Percentiles rank a stretch among this genome's conserved stretches.
These are phyloP conservation scores for Limulus polyphemus DNA, from an alignment of 2,888 invertebrate genomes.

Conservation along the genomic window DNA sequence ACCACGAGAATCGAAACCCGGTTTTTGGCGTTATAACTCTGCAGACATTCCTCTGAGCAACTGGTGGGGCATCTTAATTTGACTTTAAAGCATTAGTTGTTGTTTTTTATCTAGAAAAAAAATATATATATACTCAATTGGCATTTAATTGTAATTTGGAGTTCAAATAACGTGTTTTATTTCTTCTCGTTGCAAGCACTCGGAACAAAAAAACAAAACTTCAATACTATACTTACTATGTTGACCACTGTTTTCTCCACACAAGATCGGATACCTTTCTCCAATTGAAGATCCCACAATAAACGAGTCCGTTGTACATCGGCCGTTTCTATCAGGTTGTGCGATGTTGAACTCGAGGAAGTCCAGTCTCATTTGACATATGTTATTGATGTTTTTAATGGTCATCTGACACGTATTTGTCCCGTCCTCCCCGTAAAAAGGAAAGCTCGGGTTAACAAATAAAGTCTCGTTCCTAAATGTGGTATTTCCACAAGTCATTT, in stretches of 20 bases:
- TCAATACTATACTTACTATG: slow-evolving; percentile 50
- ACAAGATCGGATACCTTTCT: slow-evolving; percentile 52
- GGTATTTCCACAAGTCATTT: slow-evolving; percentile 43
- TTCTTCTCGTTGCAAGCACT: not conserved
- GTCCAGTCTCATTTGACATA: slow-evolving; percentile 67
- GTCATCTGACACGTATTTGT: slow-evolving; percentile 75
- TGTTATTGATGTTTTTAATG: slow-evolving; percentile 60
- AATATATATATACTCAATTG: too few species aligned
- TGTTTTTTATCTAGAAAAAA: too few species aligned
- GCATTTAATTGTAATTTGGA: too few species aligned
- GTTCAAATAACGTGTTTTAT: too few species aligned
- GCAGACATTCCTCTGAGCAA: too few species aligned
- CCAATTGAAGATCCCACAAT: slow-evolving; percentile 38
- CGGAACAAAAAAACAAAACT: not conserved
- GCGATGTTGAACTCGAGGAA: slow-evolving; percentile 53
- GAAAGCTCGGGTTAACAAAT: slow-evolving; percentile 47
- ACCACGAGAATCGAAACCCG: too few species aligned
- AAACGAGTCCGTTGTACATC: slow-evolving; percentile 65
- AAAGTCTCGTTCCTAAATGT: slow-evolving; percentile 21
- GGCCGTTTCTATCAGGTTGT: slow-evolving; percentile 44
- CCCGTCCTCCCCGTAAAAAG: slow-evolving; percentile 54
- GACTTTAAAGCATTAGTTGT: too few species aligned
- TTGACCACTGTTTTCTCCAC: slow-evolving; percentile 64
- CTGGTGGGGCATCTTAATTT: too few species aligned
- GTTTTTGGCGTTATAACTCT: too few species aligned